Evolutionary conservation across 2,888 invertebrate species (phyloP).

Genomic region (Ptilodon capucinus): DNA sequence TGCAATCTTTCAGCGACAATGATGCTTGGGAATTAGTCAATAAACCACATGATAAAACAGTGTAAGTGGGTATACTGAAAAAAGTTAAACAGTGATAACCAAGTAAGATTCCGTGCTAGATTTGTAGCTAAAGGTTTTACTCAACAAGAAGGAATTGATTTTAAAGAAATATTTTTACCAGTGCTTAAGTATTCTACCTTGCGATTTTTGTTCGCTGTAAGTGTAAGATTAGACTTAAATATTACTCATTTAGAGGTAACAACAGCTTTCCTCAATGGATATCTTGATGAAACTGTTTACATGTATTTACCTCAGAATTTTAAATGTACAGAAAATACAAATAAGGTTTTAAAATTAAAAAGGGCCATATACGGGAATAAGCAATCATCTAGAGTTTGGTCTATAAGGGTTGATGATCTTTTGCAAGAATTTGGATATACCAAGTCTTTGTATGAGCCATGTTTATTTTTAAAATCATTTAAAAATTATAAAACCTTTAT

Average conservation of each 20-base stretch:
- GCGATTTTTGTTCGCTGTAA: slow-evolving; percentile 15
- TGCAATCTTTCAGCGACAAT: neutral
- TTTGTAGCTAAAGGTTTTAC: slow-evolving; percentile 18
- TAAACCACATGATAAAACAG: slow-evolving; percentile 1
- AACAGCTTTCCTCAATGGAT: neutral
- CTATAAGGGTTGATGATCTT: slow-evolving; percentile 8
- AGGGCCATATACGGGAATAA: slow-evolving; percentile 22
- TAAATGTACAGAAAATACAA: slow-evolving; percentile 1
- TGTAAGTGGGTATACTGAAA: slow-evolving; percentile 25
- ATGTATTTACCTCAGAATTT: neutral
- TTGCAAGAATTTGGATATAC: slow-evolving; percentile 13
- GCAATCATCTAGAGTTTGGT: slow-evolving; percentile 19
- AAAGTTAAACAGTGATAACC: slow-evolving; percentile 16
- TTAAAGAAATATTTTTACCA: slow-evolving; percentile 18
- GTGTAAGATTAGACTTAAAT: neutral
- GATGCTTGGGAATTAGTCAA: neutral
- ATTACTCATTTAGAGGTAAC: neutral
- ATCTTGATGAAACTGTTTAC: neutral
- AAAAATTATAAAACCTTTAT: too few species aligned
- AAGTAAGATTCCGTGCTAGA: slow-evolving; percentile 10
- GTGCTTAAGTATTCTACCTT: slow-evolving; percentile 20
- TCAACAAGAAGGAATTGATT: too few species aligned
- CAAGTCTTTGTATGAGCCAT: slow-evolving; percentile 14
- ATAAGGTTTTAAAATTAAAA: slow-evolving; percentile 25
- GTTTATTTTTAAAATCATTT: slow-evolving; percentile 8